Conservation (phyloP, 2,113 vertebrate genomes). For the Hipposideros armiger region DNA sequence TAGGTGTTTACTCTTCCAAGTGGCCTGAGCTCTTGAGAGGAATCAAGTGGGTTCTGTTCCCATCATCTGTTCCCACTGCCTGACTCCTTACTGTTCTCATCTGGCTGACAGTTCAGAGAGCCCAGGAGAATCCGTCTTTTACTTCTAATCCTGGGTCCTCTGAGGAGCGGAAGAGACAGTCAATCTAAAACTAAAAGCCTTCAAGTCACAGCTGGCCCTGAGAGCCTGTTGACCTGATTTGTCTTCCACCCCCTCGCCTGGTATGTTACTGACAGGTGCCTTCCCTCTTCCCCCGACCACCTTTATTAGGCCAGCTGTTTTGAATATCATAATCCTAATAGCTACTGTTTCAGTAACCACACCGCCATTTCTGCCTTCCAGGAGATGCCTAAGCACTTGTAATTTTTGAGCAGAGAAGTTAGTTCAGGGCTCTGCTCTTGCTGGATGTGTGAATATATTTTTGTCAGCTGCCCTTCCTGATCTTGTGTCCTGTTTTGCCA, state of each 20-base stretch:
- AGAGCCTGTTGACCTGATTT: neutral
- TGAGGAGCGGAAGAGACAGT: neutral
- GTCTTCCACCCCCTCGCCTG: neutral
- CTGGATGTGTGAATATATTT: neutral
- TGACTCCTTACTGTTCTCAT: neutral
- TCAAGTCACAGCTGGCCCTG: neutral
- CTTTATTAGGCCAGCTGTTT: neutral
- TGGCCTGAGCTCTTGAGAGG: neutral
- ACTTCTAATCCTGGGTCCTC: neutral
- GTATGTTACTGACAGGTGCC: neutral
- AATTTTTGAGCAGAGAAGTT: neutral
- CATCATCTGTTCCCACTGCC: neutral
- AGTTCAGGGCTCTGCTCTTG: conserved; percentile 13
- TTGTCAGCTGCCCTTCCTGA: neutral
- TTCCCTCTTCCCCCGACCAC: neutral
- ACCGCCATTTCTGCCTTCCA: neutral
- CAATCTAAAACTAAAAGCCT: neutral
- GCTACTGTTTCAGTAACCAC: neutral
- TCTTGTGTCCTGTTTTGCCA: conserved; percentile 45
- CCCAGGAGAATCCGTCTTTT: neutral
- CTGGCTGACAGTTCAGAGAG: neutral
- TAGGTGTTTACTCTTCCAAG: conserved; percentile 41
- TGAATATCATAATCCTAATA: neutral
- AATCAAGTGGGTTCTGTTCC: conserved; percentile 8
- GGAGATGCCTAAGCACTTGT: neutral